Conservation (phyloP, 2,797 vertebrate species). For the Odontamblyopus rebecca region DNA sequence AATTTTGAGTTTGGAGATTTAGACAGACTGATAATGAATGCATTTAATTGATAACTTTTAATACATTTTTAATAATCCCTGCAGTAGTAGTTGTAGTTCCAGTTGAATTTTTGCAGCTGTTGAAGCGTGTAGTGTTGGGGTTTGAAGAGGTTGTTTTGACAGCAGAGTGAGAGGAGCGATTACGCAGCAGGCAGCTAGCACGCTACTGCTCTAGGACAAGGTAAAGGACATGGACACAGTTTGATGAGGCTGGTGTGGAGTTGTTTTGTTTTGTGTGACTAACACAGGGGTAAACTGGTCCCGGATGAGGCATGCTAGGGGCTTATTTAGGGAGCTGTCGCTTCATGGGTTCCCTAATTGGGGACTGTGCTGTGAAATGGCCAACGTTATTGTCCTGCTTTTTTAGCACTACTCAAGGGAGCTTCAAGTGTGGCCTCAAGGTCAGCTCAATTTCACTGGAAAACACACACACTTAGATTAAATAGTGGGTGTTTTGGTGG, state of each 20-base stretch:
- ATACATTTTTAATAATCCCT: too few relatives aligned
- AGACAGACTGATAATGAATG: too few relatives aligned
- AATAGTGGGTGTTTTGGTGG: slow-evolving; percentile 10
- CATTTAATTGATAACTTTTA: too few relatives aligned
- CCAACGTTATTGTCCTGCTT: slow-evolving; percentile 40
- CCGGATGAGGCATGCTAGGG: slow-evolving; percentile 42
- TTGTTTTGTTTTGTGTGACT: slow-evolving; percentile 38
- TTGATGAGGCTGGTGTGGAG: slow-evolving; percentile 14
- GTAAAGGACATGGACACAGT: not conserved
- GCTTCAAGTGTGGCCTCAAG: slow-evolving; percentile 25
- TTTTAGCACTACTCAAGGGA: slow-evolving; percentile 28
- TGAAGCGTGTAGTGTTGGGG: not conserved
- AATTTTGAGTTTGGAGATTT: too few relatives aligned
- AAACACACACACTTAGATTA: slow-evolving; percentile 21
- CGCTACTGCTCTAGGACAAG: not conserved
- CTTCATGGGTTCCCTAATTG: slow-evolving; percentile 55
- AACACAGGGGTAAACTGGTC: slow-evolving; percentile 43
- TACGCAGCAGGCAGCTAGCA: slow-evolving; percentile 11
- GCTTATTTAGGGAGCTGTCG: slow-evolving; percentile 42
- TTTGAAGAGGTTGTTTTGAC: slow-evolving; percentile 13
- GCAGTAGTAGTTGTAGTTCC: not conserved
- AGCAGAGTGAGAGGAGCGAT: slow-evolving; percentile 4
- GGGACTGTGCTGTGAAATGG: slow-evolving; percentile 45
- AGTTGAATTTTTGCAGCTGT: slow-evolving; percentile 5
- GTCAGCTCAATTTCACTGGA: slow-evolving; percentile 36